These are phyloP conservation scores for Maniola jurtina DNA, from an alignment of 1,140 invertebrate genomes.

Conservation along the genomic window DNA sequence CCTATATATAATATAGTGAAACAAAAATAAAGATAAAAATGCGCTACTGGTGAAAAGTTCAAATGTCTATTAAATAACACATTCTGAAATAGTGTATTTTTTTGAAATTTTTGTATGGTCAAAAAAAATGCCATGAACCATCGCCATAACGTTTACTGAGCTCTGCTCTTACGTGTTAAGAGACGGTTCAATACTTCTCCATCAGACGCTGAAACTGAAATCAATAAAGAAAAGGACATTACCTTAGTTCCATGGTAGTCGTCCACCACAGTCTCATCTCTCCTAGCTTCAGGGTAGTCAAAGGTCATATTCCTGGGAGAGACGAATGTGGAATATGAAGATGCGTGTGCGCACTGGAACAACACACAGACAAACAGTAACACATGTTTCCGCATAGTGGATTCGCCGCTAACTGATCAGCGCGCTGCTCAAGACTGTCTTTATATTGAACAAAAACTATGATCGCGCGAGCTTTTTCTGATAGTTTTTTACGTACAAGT, in stretches of 20 bases:
- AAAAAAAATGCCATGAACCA: too few relatives aligned
- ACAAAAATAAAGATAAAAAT: too few relatives aligned
- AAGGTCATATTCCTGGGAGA: constrained; percentile 63
- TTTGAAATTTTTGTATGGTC: too few relatives aligned
- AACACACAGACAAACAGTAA: constrained; percentile 51
- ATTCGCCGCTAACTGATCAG: constrained; percentile 44
- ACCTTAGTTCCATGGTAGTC: constrained; percentile 92
- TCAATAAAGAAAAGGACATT: constrained; percentile 24
- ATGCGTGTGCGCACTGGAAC: constrained; percentile 62
- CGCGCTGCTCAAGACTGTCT: constrained; percentile 27
- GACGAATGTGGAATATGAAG: constrained; percentile 28
- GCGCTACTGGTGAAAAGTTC: too few relatives aligned
- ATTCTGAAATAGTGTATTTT: too few relatives aligned
- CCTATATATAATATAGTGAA: too few relatives aligned
- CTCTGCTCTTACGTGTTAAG: too few relatives aligned
- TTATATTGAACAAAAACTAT: constrained; percentile 46
- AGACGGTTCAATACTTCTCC: too few relatives aligned
- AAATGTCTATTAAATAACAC: too few relatives aligned
- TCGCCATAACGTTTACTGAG: too few relatives aligned
- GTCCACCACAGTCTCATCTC: constrained; percentile 89
- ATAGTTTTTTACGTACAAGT: constrained; percentile 1
- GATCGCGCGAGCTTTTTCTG: neutral
- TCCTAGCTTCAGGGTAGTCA: constrained; percentile 86
- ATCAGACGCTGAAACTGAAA: neutral
- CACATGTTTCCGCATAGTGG: constrained; percentile 44